These are phyloP conservation scores for Microctonus brassicae DNA, from an alignment of 2,888 invertebrate species.

Conservation along the genomic window DNA sequence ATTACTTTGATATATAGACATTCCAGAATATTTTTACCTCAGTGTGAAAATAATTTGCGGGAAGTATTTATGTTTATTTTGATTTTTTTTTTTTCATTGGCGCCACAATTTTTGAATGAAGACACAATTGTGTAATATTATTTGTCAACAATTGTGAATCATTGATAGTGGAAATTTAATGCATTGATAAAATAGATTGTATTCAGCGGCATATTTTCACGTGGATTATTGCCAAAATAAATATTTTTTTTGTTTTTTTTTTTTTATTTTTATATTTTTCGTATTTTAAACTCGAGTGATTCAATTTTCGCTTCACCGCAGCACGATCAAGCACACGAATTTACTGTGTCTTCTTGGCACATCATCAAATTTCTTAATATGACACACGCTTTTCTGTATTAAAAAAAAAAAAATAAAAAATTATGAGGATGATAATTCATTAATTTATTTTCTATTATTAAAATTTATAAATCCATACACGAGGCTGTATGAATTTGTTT, in stretches of 20 bases:
- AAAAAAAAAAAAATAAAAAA: neutral
- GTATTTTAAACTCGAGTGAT: conserved; percentile 32
- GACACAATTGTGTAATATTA: conserved; percentile 10
- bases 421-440: neutral
- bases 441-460: neutral
- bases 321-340: conserved; percentile 29
- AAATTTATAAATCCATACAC: too few relatives aligned
- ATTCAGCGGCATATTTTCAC: conserved; percentile 34
- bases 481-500: too few relatives aligned
- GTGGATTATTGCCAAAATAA: conserved; percentile 44
- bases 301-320: conserved; percentile 45
- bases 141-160: conserved; percentile 33
- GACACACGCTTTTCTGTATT: neutral
- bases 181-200: conserved; percentile 13
- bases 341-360: conserved; percentile 40
- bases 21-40: neutral
- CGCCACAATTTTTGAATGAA: conserved; percentile 19
- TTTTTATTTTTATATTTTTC: neutral
- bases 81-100: conserved; percentile 30
- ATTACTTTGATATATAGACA: neutral
- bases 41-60: neutral
- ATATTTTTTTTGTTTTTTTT: conserved; percentile 41
- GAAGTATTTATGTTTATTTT: neutral
- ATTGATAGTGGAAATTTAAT: conserved; percentile 21
- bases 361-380: conserved; percentile 26